Evolutionary conservation across 2,797 vertebrate species (phyloP), one percentile per base, ranked within the genome.

Genomic region (Acomys russatus): DNA sequence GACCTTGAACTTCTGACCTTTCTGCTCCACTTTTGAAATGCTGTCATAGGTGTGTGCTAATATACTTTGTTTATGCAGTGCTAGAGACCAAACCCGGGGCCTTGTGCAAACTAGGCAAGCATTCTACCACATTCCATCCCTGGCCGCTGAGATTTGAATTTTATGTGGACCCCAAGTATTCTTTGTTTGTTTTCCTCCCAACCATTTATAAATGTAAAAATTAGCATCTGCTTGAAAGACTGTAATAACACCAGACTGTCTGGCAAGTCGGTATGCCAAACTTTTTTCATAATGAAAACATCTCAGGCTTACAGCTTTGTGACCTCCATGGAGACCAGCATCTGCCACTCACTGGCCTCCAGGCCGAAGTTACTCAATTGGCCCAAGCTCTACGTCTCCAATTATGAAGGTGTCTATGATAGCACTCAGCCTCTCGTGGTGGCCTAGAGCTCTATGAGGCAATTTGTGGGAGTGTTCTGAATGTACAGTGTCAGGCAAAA

Each of bases 131-230:
- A 44, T 17, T 54, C 17, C 14, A 78, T 66, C 30, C 12, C 14
- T 35, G 73, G 44, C 61, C 44, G 35, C 74, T 68, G 74, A 70
- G 51, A 87, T 92, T 86, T 59, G 90, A 79, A 89, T 91, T 92
- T 74, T 49, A 12, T 54, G 73, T 70, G 73, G 59, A 66, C 49
- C 54, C 76, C 88, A 92, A 92, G 84, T 78, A 77, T 18, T 71
- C 20, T 83, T 89, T 64, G 66, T 73, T 92, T 49, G 7, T 74
- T 74, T 18, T 3, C 0, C 8, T 9, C 44, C 30, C 15, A 85
- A 54, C 9, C 51, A 87, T 63, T 94, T 61, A 63, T 77, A 92
- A 92, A 71, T 90, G 61, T 80, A 51, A 90, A 95, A 49, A 56
- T 78, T 22, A 54, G 56, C 61, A 4, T 66, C 64, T 51, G 84